Percentiles rank a stretch among this genome's conserved stretches.
Evolutionary conservation across 2,888 invertebrate genomes (phyloP).

Genomic region (Ophraella communa): DNA sequence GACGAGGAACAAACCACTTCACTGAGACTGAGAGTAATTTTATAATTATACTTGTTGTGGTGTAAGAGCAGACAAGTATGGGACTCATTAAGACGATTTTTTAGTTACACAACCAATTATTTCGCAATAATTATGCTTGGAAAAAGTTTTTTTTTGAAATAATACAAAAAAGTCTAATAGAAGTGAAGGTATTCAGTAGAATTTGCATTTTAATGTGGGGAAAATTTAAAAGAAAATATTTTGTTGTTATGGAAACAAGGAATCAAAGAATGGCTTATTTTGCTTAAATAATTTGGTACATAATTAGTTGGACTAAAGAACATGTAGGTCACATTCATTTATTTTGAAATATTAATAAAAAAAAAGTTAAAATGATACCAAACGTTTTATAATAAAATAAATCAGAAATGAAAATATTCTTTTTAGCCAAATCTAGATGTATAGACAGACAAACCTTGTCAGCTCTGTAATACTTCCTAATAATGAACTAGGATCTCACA

Average conservation of each 20-base stretch:
- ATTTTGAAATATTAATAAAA: too few relatives aligned
- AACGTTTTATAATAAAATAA: too few relatives aligned
- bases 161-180: not conserved
- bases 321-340: too few relatives aligned
- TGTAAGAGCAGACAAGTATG: not conserved
- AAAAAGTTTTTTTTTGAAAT: not conserved
- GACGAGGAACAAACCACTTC: conserved; percentile 7
- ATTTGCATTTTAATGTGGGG: not conserved
- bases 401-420: too few relatives aligned
- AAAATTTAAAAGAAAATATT: not conserved
- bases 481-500: conserved; percentile 24
- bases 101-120: not conserved
- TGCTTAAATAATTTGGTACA: too few relatives aligned
- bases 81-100: not conserved
- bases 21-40: conserved; percentile 6
- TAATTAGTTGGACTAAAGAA: too few relatives aligned
- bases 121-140: not conserved
- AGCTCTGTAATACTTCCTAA: not conserved
- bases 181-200: not conserved
- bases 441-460: not conserved
- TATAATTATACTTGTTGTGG: conserved; percentile 5
- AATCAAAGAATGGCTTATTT: too few relatives aligned
- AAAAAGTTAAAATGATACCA: too few relatives aligned
- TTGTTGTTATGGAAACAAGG: too few relatives aligned
- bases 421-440: not conserved